phyloP scores from a whole-genome alignment of 2,113 vertebrate species.

The Zosterops pallidus region DNA sequence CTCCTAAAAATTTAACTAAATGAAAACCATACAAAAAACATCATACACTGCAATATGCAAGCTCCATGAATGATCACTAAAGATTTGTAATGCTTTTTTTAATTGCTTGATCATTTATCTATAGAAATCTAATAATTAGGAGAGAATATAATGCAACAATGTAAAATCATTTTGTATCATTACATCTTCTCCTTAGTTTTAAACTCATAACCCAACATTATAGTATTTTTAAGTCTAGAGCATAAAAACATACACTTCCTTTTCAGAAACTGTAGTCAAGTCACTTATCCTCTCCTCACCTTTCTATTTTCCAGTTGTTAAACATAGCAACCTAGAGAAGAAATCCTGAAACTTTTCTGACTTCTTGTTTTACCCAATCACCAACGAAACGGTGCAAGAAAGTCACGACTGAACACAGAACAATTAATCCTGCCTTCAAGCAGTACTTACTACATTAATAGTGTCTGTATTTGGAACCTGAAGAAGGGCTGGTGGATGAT shows the following conservation, averaged over 20 bases:
- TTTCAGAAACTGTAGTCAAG: background rate
- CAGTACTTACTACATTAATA: slow-evolving; percentile 71
- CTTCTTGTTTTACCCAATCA: background rate
- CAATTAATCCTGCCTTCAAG: background rate
- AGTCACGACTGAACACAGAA: background rate
- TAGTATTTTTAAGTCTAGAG: background rate
- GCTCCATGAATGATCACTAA: background rate
- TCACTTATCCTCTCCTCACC: background rate
- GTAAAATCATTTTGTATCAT: background rate
- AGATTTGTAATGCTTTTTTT: background rate
- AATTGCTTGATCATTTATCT: background rate
- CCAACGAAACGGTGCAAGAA: background rate
- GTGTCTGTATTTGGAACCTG: slow-evolving; percentile 81
- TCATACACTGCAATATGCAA: background rate
- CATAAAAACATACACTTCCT: background rate
- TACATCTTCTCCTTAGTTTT: background rate
- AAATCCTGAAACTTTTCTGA: background rate
- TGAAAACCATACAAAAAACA: background rate
- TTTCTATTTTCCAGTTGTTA: background rate
- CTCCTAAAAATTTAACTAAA: background rate
- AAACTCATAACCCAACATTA: background rate
- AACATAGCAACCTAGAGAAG: background rate
- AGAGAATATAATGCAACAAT: background rate
- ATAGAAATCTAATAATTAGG: background rate
- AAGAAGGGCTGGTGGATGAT: slow-evolving; percentile 86